Evolutionary conservation across 2,888 invertebrate genomes (phyloP).

Genomic region (Drosophila suboccidentalis): DNA sequence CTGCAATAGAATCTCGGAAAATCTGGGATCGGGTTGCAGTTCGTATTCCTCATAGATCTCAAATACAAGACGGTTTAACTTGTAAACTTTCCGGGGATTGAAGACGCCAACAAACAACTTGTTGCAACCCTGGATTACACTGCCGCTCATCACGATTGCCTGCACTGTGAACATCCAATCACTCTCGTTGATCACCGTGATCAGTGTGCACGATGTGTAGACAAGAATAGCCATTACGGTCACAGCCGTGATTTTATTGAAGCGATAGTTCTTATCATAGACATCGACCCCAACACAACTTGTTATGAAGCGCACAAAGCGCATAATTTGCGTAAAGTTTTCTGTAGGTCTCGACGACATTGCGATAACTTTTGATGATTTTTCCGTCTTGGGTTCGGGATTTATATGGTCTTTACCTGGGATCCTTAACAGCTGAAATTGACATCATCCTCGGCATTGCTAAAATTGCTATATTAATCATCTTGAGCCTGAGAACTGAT

Average conservation of each 20-base stretch:
- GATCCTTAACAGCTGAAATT: constrained; percentile 36
- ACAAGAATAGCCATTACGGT: constrained; percentile 7
- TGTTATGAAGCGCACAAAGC: constrained; percentile 34
- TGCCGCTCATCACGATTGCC: constrained; percentile 58
- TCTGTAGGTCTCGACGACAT: constrained; percentile 32
- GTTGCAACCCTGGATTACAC: constrained; percentile 53
- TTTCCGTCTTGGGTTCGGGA: neutral
- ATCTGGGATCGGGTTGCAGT: constrained; percentile 29
- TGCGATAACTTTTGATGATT: neutral
- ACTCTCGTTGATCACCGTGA: constrained; percentile 41
- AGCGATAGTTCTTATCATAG: constrained; percentile 47
- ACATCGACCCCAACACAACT: constrained; percentile 52
- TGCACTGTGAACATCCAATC: constrained; percentile 54
- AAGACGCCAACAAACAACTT: constrained; percentile 49
- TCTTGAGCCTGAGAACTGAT: constrained; percentile 30
- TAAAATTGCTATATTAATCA: constrained; percentile 44
- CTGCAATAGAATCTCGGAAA: constrained; percentile 21
- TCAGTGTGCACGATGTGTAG: constrained; percentile 43
- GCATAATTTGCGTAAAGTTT: constrained; percentile 33
- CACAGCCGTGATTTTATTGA: constrained; percentile 33
- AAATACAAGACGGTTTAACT: constrained; percentile 24
- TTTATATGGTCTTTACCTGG: constrained; percentile 1
- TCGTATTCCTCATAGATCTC: constrained; percentile 51
- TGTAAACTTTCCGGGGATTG: constrained; percentile 11
- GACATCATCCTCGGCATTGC: constrained; percentile 8